These are phyloP conservation scores for Opisthocomus hoazin DNA, from an alignment of 2,113 vertebrate genomes.

Conservation along the genomic window DNA sequence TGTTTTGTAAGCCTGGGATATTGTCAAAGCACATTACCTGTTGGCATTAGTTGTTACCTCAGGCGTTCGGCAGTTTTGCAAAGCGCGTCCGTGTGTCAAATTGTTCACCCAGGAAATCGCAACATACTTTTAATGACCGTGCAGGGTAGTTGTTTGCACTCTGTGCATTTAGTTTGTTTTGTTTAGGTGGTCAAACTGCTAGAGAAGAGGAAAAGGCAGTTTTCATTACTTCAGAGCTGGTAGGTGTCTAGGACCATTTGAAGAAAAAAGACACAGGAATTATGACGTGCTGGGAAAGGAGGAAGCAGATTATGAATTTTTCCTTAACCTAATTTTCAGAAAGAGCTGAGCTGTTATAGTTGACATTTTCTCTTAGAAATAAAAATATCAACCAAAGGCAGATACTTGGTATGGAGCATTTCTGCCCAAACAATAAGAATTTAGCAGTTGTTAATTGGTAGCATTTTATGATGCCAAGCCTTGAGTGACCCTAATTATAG, in stretches of 20 bases:
- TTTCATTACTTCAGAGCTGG: neutral
- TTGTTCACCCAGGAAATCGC: neutral
- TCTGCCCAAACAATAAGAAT: neutral
- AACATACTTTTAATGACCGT: neutral
- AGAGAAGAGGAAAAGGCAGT: neutral
- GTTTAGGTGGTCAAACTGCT: neutral
- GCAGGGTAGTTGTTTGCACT: neutral
- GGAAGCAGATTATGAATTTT: neutral
- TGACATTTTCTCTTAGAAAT: neutral
- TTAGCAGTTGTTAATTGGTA: neutral
- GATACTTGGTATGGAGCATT: neutral
- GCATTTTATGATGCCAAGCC: neutral
- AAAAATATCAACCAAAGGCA: neutral
- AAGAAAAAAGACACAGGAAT: neutral
- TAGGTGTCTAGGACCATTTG: neutral
- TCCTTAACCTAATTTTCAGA: neutral
- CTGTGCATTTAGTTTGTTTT: neutral
- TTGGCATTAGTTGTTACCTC: neutral
- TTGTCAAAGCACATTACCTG: neutral
- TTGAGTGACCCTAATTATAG: neutral
- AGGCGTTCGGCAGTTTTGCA: neutral
- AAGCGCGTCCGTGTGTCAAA: accelerated
- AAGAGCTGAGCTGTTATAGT: neutral
- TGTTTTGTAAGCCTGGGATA: neutral
- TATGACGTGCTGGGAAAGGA: neutral